Base-by-base conservation (phyloP, 2,113 vertebrate species). In the Platysternon megacephalum region DNA sequence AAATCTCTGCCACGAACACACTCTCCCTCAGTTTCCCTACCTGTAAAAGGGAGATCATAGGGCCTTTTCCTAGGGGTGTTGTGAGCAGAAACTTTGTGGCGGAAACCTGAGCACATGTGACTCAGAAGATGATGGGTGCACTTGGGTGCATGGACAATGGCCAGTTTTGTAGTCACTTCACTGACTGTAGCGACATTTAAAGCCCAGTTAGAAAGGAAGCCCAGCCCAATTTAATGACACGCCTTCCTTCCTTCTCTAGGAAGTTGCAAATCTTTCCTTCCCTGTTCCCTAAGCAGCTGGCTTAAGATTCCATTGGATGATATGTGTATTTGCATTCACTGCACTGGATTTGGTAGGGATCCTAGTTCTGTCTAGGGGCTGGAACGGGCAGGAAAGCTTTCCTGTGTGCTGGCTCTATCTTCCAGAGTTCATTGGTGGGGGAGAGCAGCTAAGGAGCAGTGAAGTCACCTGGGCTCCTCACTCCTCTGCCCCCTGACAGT, bases 21-120 rank as follows among this genome's bases (percentile, higher is more conserved):
- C 11, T 0, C 0, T 53, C 56, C 89, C 91, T 95, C 94, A 8
- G 92, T 92, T 89, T 95, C 87, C 82, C 78, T 52, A 35, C 8
- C 14, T 82, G 24, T 4, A 78, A 1, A 0, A 0, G 0, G 14
- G 35, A 92, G 44, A 16, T 42, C 35, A 1, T 52, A 61, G 44
- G 11, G 29, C 49, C 5, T 81, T 29, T 85, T 56, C 11, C 26
- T 61, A 74, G 44, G 85, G 85, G 44, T 46, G 76, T 88, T 72
- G 16, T 76, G 52, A 81, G 35, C 48, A 81, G 78, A 55, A 83
- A 1, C 19, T 51, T 2, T 26, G 46, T 68, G 35, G 51, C 46
- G 48, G 82, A 44, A 82, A 16, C 1, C 1, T 58, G 65, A n/a
- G 76, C 5, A 49, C 22, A 35, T 44, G 39, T 55, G 56, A 0